phyloP scores from a whole-genome alignment of 2,797 vertebrate genomes.

The Diplodus sargus region DNA sequence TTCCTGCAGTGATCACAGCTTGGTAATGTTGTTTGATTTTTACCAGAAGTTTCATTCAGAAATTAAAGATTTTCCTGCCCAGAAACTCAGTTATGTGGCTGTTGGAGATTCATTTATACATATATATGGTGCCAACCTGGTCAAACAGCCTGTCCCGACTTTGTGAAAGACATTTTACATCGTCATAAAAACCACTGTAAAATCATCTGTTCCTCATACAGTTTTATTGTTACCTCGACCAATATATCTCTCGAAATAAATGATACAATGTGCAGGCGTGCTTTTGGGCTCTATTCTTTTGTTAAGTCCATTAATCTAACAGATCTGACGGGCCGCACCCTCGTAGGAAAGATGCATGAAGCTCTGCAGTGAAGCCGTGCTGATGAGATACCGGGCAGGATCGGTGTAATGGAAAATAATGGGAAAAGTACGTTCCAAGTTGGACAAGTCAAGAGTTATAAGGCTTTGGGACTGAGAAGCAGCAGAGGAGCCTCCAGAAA shows the following conservation, averaged over 20 bases:
- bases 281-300: slow-evolving; percentile 19
- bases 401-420: slow-evolving; percentile 47
- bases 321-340: slow-evolving; percentile 24
- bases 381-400: slow-evolving; percentile 40
- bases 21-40: neutral
- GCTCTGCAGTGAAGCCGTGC: slow-evolving; percentile 24
- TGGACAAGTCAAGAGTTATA: slow-evolving; percentile 33
- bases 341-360: slow-evolving; percentile 36
- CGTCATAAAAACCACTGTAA: neutral
- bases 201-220: slow-evolving; percentile 3
- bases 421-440: slow-evolving; percentile 45
- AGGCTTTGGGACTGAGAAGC: slow-evolving; percentile 16
- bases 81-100: neutral
- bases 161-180: neutral
- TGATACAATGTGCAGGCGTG: slow-evolving; percentile 16
- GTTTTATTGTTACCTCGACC: neutral
- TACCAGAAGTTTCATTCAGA: neutral
- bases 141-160: neutral
- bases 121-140: neutral
- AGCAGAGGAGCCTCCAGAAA: slow-evolving; percentile 42
- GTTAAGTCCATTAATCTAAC: slow-evolving; percentile 24
- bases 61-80: neutral
- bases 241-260: slow-evolving; percentile 11
- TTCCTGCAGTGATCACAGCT: neutral
- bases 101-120: neutral